phyloP scores from a whole-genome alignment of 2,797 vertebrate genomes.

The Dermochelys coriacea region DNA sequence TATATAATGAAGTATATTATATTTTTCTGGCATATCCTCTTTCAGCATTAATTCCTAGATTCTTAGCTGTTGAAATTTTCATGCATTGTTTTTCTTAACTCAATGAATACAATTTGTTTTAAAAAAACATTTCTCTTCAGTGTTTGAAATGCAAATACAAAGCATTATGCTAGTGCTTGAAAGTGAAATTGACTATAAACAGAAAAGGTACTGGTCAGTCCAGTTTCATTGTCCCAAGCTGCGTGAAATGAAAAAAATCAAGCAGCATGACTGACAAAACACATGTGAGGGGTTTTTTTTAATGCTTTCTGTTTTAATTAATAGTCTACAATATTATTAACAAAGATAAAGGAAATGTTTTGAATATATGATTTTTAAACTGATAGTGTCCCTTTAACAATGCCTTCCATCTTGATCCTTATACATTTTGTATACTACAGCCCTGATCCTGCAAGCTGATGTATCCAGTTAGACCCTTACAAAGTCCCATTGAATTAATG shows the following conservation, averaged over 20 bases:
- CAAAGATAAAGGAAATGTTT: background rate
- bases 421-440: background rate
- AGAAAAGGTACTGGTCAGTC: background rate
- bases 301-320: background rate
- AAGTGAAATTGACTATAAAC: background rate
- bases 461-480: background rate
- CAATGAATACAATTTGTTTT: background rate
- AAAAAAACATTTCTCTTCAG: background rate
- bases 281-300: accelerated
- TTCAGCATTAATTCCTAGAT: background rate
- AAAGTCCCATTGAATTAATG: no score
- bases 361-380: background rate
- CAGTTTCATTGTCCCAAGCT: background rate
- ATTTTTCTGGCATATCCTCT: background rate
- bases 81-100: background rate
- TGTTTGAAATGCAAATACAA: background rate
- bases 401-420: background rate
- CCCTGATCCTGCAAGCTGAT: background rate
- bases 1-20: accelerated
- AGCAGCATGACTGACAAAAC: background rate
- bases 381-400: background rate
- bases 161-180: background rate
- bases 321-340: accelerated
- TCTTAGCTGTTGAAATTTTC: background rate
- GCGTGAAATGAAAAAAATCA: background rate